These are phyloP conservation scores for Muntiacus muntjak DNA, from an alignment of 2,113 vertebrate species.

Conservation along the genomic window DNA sequence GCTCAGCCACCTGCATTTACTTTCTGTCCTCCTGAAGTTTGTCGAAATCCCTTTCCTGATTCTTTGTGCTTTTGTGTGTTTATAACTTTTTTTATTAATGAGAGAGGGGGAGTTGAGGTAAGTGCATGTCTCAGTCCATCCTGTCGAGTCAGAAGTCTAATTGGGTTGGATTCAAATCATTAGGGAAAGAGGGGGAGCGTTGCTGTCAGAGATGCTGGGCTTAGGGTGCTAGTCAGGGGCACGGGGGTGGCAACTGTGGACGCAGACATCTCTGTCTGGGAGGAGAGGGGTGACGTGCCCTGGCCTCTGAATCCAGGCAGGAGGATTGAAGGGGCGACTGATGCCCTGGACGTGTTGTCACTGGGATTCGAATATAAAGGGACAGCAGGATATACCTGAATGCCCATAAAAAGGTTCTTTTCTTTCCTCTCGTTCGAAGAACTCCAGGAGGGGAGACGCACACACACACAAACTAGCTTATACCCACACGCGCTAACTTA, in stretches of 20 bases:
- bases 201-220: neutral
- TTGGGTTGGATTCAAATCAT: neutral
- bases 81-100: neutral
- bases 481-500: neutral
- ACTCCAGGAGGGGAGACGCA: neutral
- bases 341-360: neutral
- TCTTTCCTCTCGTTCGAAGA: neutral
- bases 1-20: neutral
- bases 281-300: neutral
- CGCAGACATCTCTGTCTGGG: neutral
- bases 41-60: neutral
- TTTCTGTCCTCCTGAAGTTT: neutral
- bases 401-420: neutral
- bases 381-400: neutral
- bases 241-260: neutral
- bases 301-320: neutral
- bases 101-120: neutral
- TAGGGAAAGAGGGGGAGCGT: neutral
- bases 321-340: neutral
- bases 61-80: neutral
- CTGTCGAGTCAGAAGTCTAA: neutral
- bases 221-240: fast-evolving
- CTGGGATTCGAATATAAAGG: neutral
- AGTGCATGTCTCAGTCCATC: neutral
- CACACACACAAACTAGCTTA: no score